Conservation (phyloP, 2,113 vertebrate species). For the Rhinichthys klamathensis region DNA sequence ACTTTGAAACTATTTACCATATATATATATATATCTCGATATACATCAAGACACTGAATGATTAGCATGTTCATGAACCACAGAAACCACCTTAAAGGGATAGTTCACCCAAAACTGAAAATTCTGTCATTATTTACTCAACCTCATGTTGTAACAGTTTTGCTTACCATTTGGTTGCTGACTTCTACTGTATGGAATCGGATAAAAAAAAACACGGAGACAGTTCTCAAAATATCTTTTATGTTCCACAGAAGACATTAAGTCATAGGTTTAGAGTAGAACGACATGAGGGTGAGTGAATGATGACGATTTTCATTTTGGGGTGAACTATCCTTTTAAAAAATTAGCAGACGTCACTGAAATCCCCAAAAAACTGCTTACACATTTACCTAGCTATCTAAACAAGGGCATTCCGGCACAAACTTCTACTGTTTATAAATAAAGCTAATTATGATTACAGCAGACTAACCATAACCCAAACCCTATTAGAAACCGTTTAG, state of each 20-base stretch:
- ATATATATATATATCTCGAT: neutral
- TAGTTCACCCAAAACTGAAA: neutral
- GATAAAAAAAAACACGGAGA: neutral
- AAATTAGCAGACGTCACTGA: neutral
- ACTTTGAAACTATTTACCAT: neutral
- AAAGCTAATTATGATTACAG: neutral
- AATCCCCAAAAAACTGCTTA: neutral
- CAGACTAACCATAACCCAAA: neutral
- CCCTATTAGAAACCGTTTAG: neutral
- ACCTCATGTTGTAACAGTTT: neutral
- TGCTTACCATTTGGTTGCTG: neutral
- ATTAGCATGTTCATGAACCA: neutral
- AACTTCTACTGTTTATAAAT: conserved; percentile 8
- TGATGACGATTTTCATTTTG: neutral
- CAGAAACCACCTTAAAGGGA: neutral
- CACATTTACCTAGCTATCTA: neutral
- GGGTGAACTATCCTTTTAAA: neutral
- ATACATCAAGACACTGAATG: neutral
- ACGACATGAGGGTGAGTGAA: neutral
- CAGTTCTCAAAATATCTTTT: neutral
- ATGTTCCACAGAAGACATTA: neutral
- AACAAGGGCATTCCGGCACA: neutral
- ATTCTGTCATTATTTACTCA: neutral
- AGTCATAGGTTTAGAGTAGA: neutral
- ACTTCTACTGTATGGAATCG: no score